Evolutionary conservation across 1,140 invertebrate species (phyloP).

Genomic region (Drosophila watanabei): DNA sequence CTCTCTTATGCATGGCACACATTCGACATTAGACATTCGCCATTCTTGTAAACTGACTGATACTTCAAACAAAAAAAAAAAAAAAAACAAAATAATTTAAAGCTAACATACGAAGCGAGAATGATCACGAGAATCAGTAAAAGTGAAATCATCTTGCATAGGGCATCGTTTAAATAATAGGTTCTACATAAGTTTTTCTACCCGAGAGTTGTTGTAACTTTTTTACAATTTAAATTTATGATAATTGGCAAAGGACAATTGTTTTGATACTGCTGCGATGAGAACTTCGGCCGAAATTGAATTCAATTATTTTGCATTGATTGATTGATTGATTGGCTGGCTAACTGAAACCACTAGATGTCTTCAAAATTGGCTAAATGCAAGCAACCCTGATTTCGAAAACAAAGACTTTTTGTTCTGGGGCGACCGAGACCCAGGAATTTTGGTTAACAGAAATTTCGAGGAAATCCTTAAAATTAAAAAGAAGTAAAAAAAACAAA

Average conservation of each 20-base stretch:
- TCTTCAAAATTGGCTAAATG: slow-evolving; percentile 79
- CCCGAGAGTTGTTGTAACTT: slow-evolving; percentile 76
- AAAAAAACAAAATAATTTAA: not conserved
- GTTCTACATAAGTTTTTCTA: slow-evolving; percentile 83
- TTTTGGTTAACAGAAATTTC: slow-evolving; percentile 44
- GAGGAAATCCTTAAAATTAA: slow-evolving; percentile 26
- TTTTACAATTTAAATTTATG: slow-evolving; percentile 76
- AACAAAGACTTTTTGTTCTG: slow-evolving; percentile 71
- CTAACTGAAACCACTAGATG: slow-evolving; percentile 71
- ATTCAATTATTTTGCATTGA: slow-evolving; percentile 65
- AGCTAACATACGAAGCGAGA: slow-evolving; percentile 24
- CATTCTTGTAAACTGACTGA: slow-evolving; percentile 55
- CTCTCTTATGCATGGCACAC: slow-evolving; percentile 22
- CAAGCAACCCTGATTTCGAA: slow-evolving; percentile 61
- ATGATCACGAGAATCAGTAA: slow-evolving; percentile 20
- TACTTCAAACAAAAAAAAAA: slow-evolving; percentile 40
- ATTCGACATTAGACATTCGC: slow-evolving; percentile 11
- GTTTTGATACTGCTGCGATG: slow-evolving; percentile 57
- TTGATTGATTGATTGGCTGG: slow-evolving; percentile 40
- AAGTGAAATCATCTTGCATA: slow-evolving; percentile 43
- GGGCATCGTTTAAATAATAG: slow-evolving; percentile 77
- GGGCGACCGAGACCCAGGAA: slow-evolving; percentile 13
- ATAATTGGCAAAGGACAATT: slow-evolving; percentile 72
- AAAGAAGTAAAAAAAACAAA: not conserved
- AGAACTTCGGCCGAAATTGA: slow-evolving; percentile 56